phyloP scores from a whole-genome alignment of 1,140 invertebrate species.

The Drosophila pachea region DNA sequence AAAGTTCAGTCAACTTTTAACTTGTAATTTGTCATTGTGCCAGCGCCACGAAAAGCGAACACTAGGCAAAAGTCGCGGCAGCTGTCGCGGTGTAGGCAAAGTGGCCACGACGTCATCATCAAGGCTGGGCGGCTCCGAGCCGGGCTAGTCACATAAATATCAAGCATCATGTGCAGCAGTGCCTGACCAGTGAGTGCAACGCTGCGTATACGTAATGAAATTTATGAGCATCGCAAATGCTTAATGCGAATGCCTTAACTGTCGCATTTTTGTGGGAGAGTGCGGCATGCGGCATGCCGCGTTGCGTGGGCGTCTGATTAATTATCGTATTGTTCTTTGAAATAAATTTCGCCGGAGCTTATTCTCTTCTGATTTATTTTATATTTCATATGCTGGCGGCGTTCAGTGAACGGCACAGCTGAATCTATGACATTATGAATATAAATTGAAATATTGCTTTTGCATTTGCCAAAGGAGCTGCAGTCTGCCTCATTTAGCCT shows the following conservation, averaged over 20 bases:
- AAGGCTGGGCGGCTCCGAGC: slow-evolving; percentile 17
- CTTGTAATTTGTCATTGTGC: slow-evolving; percentile 75
- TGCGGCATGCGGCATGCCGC: slow-evolving; percentile 34
- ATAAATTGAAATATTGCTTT: background rate
- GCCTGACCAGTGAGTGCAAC: slow-evolving; percentile 36
- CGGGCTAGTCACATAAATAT: slow-evolving; percentile 48
- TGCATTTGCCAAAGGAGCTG: slow-evolving; percentile 3
- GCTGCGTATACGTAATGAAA: slow-evolving; percentile 72
- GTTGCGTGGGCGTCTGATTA: slow-evolving; percentile 64
- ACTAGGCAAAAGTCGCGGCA: slow-evolving; percentile 40
- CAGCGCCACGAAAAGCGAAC: slow-evolving; percentile 57
- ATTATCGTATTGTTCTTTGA: slow-evolving; percentile 70
- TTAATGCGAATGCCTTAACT: slow-evolving; percentile 63
- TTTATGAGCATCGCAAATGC: slow-evolving; percentile 49
- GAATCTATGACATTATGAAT: slow-evolving; percentile 19
- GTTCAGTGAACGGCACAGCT: slow-evolving; percentile 28
- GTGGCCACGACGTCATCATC: slow-evolving; percentile 60
- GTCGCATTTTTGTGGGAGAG: slow-evolving; percentile 72
- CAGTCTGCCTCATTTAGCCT: background rate
- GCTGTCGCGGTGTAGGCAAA: slow-evolving; percentile 45
- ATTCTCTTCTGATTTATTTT: slow-evolving; percentile 7
- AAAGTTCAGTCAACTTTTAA: slow-evolving; percentile 77
- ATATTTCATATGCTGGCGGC: slow-evolving; percentile 18
- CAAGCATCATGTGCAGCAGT: slow-evolving; percentile 55
- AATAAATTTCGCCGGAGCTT: slow-evolving; percentile 26